Percentiles rank a stretch among this genome's conserved stretches.
phyloP scores from a whole-genome alignment of 2,797 vertebrate species.

The Moxostoma hubbsi region DNA sequence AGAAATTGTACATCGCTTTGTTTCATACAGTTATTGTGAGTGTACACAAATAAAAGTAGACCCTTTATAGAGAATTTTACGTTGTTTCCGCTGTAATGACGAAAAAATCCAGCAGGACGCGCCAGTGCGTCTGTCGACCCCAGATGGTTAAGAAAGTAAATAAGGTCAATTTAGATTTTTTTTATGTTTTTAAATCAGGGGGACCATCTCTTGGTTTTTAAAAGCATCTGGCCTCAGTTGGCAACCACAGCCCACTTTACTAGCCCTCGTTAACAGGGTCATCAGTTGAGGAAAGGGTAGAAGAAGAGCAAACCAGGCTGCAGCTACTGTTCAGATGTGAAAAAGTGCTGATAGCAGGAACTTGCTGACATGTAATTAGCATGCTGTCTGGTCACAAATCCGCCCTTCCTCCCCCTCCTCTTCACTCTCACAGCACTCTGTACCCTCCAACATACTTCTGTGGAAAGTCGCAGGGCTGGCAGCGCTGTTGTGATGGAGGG shows the following conservation, averaged over 20 bases:
- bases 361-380: constrained; percentile 58
- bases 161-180: not conserved
- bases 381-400: constrained; percentile 42
- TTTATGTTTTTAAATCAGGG: not conserved
- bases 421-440: constrained; percentile 43
- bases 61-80: too few species aligned
- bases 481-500: constrained; percentile 60
- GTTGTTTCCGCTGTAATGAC: too few species aligned
- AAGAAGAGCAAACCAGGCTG: constrained; percentile 18
- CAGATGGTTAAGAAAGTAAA: too few species aligned
- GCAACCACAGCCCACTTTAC: not conserved
- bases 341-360: constrained; percentile 38
- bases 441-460: constrained; percentile 34
- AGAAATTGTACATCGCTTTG: too few species aligned
- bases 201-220: not conserved
- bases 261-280: constrained; percentile 7
- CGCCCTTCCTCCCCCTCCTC: constrained; percentile 26
- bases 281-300: not conserved
- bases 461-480: constrained; percentile 44
- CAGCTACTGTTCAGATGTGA: constrained; percentile 24
- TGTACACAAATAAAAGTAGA: too few species aligned
- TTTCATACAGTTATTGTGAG: too few species aligned
- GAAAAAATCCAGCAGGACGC: too few species aligned
- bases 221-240: not conserved
- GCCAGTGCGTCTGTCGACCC: too few species aligned